Evolutionary conservation across 1,140 invertebrate species (phyloP).

Genomic region (Ostrea denselamellosa): DNA sequence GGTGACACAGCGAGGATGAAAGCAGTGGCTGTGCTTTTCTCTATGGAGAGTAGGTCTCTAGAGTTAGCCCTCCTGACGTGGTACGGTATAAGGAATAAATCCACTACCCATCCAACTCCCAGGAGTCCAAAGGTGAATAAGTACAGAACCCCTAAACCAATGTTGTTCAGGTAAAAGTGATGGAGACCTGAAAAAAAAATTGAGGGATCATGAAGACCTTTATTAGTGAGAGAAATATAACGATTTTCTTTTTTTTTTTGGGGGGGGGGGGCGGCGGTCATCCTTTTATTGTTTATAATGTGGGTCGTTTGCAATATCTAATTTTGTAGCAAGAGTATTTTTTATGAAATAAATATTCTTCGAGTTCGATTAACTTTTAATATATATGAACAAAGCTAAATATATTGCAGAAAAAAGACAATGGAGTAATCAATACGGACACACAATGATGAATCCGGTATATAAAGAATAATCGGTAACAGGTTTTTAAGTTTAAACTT

Average conservation of each 20-base stretch:
- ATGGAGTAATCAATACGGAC: not conserved
- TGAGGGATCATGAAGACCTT: not conserved
- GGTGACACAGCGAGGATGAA: constrained; percentile 64
- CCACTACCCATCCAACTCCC: constrained; percentile 69
- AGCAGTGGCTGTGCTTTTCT: constrained; percentile 40
- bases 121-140: constrained; percentile 70
- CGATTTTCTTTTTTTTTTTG: too few relatives aligned
- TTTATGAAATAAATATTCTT: too few relatives aligned
- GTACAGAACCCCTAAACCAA: constrained; percentile 63
- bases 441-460: too few relatives aligned
- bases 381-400: not conserved
- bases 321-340: not conserved
- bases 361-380: not conserved
- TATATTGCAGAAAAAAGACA: not conserved
- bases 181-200: constrained; percentile 65
- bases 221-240: too few relatives aligned
- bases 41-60: not conserved
- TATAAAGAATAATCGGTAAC: too few relatives aligned
- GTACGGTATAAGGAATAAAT: constrained; percentile 66
- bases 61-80: constrained; percentile 66
- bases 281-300: not conserved
- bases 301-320: not conserved
- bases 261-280: too few relatives aligned
- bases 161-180: constrained; percentile 68
- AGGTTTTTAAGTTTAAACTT: too few relatives aligned